phyloP scores from a whole-genome alignment of 2,797 vertebrate species.

The Hydrophis major region DNA sequence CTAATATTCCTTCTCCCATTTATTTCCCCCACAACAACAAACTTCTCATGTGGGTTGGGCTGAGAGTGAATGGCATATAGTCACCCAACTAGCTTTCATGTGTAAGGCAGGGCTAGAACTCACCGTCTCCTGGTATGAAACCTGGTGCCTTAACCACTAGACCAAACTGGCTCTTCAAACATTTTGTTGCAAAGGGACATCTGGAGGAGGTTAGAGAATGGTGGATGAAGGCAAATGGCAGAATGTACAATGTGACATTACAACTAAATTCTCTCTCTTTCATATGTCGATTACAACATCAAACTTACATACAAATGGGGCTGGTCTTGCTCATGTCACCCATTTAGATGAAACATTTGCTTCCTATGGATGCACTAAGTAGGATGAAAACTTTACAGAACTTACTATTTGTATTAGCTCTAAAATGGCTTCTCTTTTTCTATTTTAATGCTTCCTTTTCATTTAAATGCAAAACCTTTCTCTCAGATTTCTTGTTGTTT shows the following conservation, averaged over 20 bases:
- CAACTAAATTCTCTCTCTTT: neutral
- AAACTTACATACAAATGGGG: neutral
- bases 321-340: neutral
- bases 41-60: too few species aligned
- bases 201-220: neutral
- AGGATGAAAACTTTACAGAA: neutral
- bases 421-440: neutral
- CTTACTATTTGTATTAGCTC: neutral
- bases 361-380: neutral
- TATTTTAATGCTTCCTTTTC: neutral
- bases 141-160: too few species aligned
- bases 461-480: constrained; percentile 2
- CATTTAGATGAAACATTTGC: neutral
- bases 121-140: neutral
- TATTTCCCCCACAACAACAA: neutral
- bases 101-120: neutral
- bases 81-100: neutral
- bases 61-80: neutral
- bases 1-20: too few species aligned
- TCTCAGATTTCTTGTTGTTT: neutral
- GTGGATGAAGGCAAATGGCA: neutral
- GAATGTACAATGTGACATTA: neutral
- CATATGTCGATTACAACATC: neutral
- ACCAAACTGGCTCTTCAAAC: too few species aligned
- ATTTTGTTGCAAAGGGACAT: neutral